Conservation (phyloP, 2,888 invertebrate species). For the Sepiola atlantica region DNA sequence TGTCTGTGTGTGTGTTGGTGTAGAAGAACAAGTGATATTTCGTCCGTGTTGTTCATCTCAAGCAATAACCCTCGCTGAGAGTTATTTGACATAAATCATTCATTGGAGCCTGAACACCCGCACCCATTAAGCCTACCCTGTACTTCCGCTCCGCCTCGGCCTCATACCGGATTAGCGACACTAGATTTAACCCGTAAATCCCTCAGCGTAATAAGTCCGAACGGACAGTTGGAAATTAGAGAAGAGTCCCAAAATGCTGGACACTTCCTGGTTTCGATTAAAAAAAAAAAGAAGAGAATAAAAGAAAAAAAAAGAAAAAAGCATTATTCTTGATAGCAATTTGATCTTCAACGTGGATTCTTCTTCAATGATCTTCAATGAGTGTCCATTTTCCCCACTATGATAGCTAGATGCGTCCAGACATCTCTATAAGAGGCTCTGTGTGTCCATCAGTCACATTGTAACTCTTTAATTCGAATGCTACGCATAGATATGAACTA, state of each 20-base stretch:
- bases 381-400: too few species aligned
- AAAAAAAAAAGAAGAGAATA: not conserved
- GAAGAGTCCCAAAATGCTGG: not conserved
- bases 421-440: too few species aligned
- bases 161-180: not conserved
- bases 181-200: constrained; percentile 2
- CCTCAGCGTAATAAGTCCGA: not conserved
- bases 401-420: too few species aligned
- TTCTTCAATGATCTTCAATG: too few species aligned
- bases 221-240: not conserved
- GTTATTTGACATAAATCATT: not conserved
- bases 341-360: too few species aligned
- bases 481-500: too few species aligned
- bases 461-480: too few species aligned
- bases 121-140: too few species aligned
- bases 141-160: not conserved
- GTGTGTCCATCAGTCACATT: too few species aligned
- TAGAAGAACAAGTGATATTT: not conserved
- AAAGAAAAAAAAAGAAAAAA: too few species aligned
- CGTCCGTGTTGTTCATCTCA: not conserved
- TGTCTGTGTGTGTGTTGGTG: not conserved
- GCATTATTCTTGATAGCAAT: too few species aligned
- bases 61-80: not conserved
- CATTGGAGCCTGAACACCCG: not conserved
- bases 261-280: not conserved